phyloP scores from a whole-genome alignment of 2,888 invertebrate genomes.

The Patella caerulea region DNA sequence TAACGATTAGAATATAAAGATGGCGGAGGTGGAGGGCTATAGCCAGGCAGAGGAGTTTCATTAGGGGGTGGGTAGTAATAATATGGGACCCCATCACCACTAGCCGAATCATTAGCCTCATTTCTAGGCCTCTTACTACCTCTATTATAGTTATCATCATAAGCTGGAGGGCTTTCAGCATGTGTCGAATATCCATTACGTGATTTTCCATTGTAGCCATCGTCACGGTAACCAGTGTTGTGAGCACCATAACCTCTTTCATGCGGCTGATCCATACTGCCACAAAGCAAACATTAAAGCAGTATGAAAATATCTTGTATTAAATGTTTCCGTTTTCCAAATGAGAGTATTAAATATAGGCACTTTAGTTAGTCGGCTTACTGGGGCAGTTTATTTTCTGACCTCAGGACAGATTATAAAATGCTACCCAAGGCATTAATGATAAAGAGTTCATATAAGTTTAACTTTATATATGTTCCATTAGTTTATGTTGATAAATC shows the following conservation, averaged over 20 bases:
- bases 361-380: no score
- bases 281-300: constrained; percentile 4
- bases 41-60: not conserved
- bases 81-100: not conserved
- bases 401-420: no score
- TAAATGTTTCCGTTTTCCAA: no score
- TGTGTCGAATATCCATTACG: not conserved
- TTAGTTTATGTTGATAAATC: no score
- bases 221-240: constrained; percentile 7
- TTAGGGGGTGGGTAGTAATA: not conserved
- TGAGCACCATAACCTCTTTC: constrained; percentile 4
- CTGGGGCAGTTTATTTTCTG: no score
- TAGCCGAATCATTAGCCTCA: not conserved
- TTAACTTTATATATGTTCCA: no score
- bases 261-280: not conserved
- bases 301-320: not conserved
- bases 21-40: not conserved
- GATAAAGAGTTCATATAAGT: no score
- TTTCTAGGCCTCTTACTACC: not conserved
- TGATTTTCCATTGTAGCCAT: constrained; percentile 2
- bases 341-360: no score
- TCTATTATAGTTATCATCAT: not conserved
- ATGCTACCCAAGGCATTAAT: no score
- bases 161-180: constrained; percentile 2
- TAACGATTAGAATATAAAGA: no score